These are phyloP conservation scores for Samia ricini DNA, from an alignment of 1,140 invertebrate genomes.

Conservation along the genomic window DNA sequence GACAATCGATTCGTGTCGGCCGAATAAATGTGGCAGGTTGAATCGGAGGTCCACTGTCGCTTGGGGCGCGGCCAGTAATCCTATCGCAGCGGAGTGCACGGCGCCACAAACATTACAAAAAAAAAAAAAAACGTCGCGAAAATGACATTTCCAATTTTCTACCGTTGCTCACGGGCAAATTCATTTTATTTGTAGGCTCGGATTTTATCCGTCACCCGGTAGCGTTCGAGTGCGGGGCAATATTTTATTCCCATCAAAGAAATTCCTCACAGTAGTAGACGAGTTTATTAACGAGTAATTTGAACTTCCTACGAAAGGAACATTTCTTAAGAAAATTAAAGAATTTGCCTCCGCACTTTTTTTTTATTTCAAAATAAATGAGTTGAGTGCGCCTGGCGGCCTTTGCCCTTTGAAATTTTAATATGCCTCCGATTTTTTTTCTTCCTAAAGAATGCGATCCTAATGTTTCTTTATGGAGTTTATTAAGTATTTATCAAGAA, in stretches of 20 bases:
- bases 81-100: slow-evolving; percentile 44
- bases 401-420: slow-evolving; percentile 36
- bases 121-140: slow-evolving; percentile 57
- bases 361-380: slow-evolving; percentile 47
- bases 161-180: slow-evolving; percentile 65
- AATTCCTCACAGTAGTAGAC: slow-evolving; percentile 35
- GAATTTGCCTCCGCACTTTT: slow-evolving; percentile 44
- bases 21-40: slow-evolving; percentile 38
- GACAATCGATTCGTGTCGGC: slow-evolving; percentile 49
- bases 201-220: slow-evolving; percentile 56
- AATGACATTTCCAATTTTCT: slow-evolving; percentile 77
- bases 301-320: slow-evolving; percentile 36
- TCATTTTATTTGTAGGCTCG: slow-evolving; percentile 69
- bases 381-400: slow-evolving; percentile 35
- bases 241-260: slow-evolving; percentile 66
- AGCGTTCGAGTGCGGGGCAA: slow-evolving; percentile 39
- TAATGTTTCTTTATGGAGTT: slow-evolving; percentile 35
- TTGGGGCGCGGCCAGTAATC: slow-evolving; percentile 48
- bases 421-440: slow-evolving; percentile 25
- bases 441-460: slow-evolving; percentile 23
- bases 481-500: slow-evolving; percentile 40
- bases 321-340: slow-evolving; percentile 56
- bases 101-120: slow-evolving; percentile 60
- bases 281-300: slow-evolving; percentile 63
- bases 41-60: slow-evolving; percentile 32